phyloP scores from a whole-genome alignment of 1,140 invertebrate species.

The Hylaeus volcanicus region DNA sequence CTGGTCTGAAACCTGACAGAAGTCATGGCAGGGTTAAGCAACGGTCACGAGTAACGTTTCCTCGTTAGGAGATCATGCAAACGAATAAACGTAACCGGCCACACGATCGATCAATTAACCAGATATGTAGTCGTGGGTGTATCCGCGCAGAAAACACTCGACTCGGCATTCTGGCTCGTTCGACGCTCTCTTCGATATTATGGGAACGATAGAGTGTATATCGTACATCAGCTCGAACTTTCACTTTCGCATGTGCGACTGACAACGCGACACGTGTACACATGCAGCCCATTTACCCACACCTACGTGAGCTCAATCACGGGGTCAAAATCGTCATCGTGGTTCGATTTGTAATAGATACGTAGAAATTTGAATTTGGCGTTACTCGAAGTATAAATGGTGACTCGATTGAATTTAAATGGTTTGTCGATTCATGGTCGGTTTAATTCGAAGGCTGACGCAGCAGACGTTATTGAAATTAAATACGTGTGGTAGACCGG shows the following conservation, averaged over 20 bases:
- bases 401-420: too few relatives aligned
- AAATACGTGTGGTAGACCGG: too few relatives aligned
- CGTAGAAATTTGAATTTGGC: too few relatives aligned
- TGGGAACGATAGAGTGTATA: constrained; percentile 54
- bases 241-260: constrained; percentile 60
- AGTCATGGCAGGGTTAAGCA: too few relatives aligned
- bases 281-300: not conserved
- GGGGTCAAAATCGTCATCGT: not conserved
- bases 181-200: constrained; percentile 55
- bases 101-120: constrained; percentile 21
- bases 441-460: too few relatives aligned
- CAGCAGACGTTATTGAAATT: too few relatives aligned
- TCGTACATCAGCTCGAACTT: constrained; percentile 62
- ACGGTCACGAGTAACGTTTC: not conserved
- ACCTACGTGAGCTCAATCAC: not conserved
- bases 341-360: too few relatives aligned
- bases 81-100: constrained; percentile 2
- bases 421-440: too few relatives aligned
- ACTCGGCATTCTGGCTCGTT: constrained; percentile 26
- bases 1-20: too few relatives aligned
- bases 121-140: constrained; percentile 13
- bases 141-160: constrained; percentile 28
- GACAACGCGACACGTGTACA: constrained; percentile 30
- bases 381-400: too few relatives aligned
- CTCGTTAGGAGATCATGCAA: not conserved